These are phyloP conservation scores for Trichechus manatus DNA, from an alignment of 2,113 vertebrate species.

Conservation along the genomic window DNA sequence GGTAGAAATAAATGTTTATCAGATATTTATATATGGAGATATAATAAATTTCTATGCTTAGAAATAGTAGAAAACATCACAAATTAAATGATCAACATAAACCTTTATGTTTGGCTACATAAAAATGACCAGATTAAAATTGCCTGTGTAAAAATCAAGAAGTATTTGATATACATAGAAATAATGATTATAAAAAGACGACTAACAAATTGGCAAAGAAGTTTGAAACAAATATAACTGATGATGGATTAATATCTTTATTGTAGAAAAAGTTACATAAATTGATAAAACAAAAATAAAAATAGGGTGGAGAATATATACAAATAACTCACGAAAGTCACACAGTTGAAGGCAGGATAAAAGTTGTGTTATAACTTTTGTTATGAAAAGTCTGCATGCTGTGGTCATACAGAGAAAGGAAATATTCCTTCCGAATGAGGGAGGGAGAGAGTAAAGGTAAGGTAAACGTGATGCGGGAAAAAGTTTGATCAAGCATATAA, in stretches of 20 bases:
- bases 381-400: neutral
- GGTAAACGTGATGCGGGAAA: neutral
- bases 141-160: neutral
- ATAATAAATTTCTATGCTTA: neutral
- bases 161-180: neutral
- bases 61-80: neutral
- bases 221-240: neutral
- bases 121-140: slow-evolving; percentile 3
- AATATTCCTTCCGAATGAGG: neutral
- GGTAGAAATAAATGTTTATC: slow-evolving; percentile 15
- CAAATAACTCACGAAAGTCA: neutral
- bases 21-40: neutral
- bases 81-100: neutral
- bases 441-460: neutral
- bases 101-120: neutral
- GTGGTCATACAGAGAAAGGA: neutral
- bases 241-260: neutral
- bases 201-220: neutral
- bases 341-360: neutral
- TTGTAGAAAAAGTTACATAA: neutral
- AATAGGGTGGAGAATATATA: neutral
- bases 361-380: neutral
- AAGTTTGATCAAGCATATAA: neutral
- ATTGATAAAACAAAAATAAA: slow-evolving; percentile 17
- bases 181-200: neutral